Evolutionary conservation across 2,888 invertebrate genomes (phyloP), one percentile per base, ranked within the genome.

Genomic region (Mystacides longicornis): DNA sequence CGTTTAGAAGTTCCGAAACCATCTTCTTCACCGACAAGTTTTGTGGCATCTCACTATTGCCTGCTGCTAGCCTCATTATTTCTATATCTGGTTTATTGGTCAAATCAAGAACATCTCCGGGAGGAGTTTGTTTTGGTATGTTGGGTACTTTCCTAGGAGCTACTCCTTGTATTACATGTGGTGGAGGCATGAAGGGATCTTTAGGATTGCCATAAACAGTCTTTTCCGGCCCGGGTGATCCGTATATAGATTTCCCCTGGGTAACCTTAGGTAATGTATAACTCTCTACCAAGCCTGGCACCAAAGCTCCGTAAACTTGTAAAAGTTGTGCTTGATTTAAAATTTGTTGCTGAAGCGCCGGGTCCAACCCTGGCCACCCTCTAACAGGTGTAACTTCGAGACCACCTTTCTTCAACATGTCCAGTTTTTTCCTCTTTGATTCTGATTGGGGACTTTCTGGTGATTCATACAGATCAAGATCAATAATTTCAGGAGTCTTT

Each of bases 141-240:
- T 64, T 65, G 16, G 52, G 45, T 47, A 58, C 63, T 0, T 72
- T 71, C 49, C 71, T 71, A 0, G 75, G 63, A 0, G 77, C 73
- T 1, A 68, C 65, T 0, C 75, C 80, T n/a, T 74, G 77, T 0
- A 77, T 61, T 0, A 77, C 69, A 50, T 77, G 78, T 0, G 78
- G 75, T 0, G 79, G 78, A 0, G 81, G 78, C 69, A 77, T 76
- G 58, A 83, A 74, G 2, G 81, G 80, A 64, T 86, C 86, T 65
- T 86, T 86, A 0, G 87, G 87, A 68, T 87, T 85, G 0, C 86
- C 86, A 63, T 87, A 87, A 1, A 86, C 81, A 0, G 78, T 83
- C 64, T 79, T 82, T 63, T 85, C 82, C 0, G 76, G 75, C 0
- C 74, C 74, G 0, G 67, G 63, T 1, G 78, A 78, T 0, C 82